Percentiles rank a stretch among this genome's conserved stretches.
These are phyloP conservation scores for Listrodromus nycthemerus DNA, from an alignment of 2,888 invertebrate species.

Conservation along the genomic window DNA sequence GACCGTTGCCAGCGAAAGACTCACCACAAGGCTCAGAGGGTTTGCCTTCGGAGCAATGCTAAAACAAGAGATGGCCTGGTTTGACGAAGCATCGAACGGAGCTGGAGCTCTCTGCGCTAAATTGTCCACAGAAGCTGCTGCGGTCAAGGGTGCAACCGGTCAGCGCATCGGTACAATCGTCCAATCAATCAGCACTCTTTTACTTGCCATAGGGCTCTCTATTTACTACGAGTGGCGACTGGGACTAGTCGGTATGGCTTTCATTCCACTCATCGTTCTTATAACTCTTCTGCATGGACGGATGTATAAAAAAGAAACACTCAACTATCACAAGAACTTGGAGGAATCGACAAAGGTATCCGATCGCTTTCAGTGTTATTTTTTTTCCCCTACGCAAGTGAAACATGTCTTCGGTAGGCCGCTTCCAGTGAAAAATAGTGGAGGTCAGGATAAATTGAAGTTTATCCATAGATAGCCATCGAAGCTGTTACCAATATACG, in stretches of 20 bases:
- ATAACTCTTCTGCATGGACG: slow-evolving; percentile 89
- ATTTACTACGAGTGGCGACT: slow-evolving; percentile 91
- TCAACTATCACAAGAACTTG: slow-evolving; percentile 89
- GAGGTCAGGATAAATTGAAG: background rate
- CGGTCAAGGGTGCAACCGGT: slow-evolving; percentile 94
- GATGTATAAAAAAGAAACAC: slow-evolving; percentile 88
- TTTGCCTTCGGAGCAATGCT: slow-evolving; percentile 89
- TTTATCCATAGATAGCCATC: slow-evolving; percentile 87
- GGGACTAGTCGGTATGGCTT: slow-evolving; percentile 90
- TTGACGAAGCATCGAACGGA: slow-evolving; percentile 90
- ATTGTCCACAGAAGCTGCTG: slow-evolving; percentile 91
- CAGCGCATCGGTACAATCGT: slow-evolving; percentile 92
- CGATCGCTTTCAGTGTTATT: too few species aligned
- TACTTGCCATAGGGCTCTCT: slow-evolving; percentile 88
- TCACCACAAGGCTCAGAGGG: slow-evolving; percentile 90
- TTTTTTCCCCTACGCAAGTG: too few species aligned
- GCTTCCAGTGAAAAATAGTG: too few species aligned
- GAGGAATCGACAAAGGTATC: slow-evolving; percentile 91
- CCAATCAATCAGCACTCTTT: slow-evolving; percentile 90
- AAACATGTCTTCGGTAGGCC: too few species aligned
- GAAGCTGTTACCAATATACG: slow-evolving; percentile 92
- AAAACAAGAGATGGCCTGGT: slow-evolving; percentile 91
- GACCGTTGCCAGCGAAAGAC: slow-evolving; percentile 91
- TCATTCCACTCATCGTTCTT: slow-evolving; percentile 89
- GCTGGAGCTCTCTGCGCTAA: slow-evolving; percentile 91